phyloP scores from a whole-genome alignment of 2,888 invertebrate species.

The Hermodice carunculata region DNA sequence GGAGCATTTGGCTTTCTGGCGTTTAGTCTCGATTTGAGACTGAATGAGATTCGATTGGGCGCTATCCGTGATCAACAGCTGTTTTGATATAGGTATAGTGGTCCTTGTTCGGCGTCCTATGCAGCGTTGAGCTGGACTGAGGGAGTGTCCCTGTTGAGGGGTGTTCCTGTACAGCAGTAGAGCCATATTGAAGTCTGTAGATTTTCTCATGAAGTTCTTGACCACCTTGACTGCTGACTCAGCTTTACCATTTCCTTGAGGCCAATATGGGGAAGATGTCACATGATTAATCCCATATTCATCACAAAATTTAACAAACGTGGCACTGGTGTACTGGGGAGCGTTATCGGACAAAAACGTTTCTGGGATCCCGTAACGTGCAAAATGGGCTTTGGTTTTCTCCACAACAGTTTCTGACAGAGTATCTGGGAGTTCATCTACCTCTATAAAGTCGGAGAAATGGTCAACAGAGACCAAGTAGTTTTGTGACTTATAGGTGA shows the following conservation, averaged over 20 bases:
- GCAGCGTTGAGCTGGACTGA: slow-evolving; percentile 13
- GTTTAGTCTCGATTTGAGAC: too few species aligned
- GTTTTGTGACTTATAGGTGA: neutral
- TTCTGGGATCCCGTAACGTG: slow-evolving; percentile 1
- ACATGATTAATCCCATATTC: slow-evolving; percentile 6
- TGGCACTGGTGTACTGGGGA: neutral
- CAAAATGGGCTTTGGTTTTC: slow-evolving; percentile 9
- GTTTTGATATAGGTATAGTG: too few species aligned
- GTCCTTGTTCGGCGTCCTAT: neutral
- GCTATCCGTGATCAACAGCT: too few species aligned
- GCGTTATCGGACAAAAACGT: slow-evolving; percentile 3
- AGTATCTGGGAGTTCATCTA: slow-evolving; percentile 4
- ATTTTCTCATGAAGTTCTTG: neutral
- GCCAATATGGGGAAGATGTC: slow-evolving; percentile 6
- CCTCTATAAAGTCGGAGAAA: slow-evolving; percentile 8
- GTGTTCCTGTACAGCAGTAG: slow-evolving; percentile 14
- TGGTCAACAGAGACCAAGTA: slow-evolving; percentile 15
- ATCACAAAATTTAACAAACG: neutral
- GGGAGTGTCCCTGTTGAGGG: slow-evolving; percentile 9
- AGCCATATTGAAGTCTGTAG: neutral
- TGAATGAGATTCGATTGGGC: too few species aligned
- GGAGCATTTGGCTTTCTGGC: too few species aligned
- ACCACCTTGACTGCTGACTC: neutral
- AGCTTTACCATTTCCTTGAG: slow-evolving; percentile 17
- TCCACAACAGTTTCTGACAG: neutral